Evolutionary conservation across 1,140 invertebrate species (phyloP).

Genomic region (Meloidogyne hapla): DNA sequence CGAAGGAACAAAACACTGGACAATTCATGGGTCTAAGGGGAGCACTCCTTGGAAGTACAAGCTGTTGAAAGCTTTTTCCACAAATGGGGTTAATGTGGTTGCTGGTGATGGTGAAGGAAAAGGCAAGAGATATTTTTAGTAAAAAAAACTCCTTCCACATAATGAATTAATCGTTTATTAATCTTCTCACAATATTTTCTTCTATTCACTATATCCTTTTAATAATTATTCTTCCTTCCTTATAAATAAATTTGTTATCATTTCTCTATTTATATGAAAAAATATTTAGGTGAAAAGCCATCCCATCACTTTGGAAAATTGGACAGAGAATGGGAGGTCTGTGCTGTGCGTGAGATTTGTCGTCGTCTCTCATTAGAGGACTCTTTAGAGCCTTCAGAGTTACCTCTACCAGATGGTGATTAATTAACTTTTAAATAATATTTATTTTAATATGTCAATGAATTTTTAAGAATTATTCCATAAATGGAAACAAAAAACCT

Average conservation of each 20-base stretch:
- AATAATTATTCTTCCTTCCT: background rate
- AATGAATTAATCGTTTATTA: background rate
- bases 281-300: conserved; percentile 46
- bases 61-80: conserved; percentile 24
- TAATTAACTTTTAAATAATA: background rate
- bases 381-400: conserved; percentile 47
- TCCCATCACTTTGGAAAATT: conserved; percentile 34
- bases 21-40: conserved; percentile 6
- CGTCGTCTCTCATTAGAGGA: conserved; percentile 64
- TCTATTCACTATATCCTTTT: background rate
- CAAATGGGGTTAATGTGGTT: conserved; percentile 15
- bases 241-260: background rate
- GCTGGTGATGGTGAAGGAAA: background rate
- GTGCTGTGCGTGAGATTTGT: conserved; percentile 64
- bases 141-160: no score
- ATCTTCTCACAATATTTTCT: background rate
- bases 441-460: background rate
- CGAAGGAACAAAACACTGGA: background rate
- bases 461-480: conserved; percentile 1
- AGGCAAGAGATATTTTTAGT: background rate
- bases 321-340: conserved; percentile 66
- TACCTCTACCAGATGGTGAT: conserved; percentile 58
- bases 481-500: background rate
- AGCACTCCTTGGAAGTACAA: conserved; percentile 22
- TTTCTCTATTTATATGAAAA: background rate